Percentiles rank a stretch among this genome's conserved stretches.
phyloP scores from a whole-genome alignment of 2,797 vertebrate species.

The Lindbergichthys nudifrons region DNA sequence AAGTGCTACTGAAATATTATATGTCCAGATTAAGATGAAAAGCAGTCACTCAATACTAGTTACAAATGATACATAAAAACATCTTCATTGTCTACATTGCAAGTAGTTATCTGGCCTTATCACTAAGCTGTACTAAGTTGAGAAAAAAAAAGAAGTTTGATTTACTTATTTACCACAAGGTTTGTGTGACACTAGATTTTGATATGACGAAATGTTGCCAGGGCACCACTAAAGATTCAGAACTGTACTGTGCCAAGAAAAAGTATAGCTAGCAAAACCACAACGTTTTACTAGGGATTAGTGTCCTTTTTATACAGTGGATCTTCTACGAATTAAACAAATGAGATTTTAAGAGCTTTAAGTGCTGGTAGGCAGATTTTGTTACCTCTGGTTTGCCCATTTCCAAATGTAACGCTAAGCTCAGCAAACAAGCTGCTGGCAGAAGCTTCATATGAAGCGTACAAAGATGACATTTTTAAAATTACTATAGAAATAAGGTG shows the following conservation, averaged over 20 bases:
- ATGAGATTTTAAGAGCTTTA: neutral
- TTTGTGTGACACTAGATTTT: neutral
- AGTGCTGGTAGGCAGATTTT: neutral
- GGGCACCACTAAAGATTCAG: neutral
- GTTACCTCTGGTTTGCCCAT: neutral
- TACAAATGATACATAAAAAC: neutral
- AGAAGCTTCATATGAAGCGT: neutral
- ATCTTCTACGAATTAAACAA: neutral
- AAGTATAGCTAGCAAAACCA: neutral
- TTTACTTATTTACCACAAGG: neutral
- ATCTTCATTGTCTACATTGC: neutral
- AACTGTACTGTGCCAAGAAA: neutral
- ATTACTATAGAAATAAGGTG: neutral
- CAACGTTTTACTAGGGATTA: neutral
- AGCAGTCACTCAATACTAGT: neutral
- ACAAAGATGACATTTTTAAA: neutral
- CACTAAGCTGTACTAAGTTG: no score
- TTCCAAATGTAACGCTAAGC: neutral
- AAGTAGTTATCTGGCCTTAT: neutral
- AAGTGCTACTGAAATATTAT: slow-evolving; percentile 16
- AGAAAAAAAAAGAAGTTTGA: neutral
- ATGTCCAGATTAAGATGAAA: slow-evolving; percentile 11
- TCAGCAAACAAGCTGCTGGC: slow-evolving; percentile 2
- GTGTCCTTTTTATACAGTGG: neutral
- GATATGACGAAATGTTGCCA: neutral